These are phyloP conservation scores for Acrossocheilus fasciatus DNA, from an alignment of 2,797 vertebrate genomes.

Conservation along the genomic window DNA sequence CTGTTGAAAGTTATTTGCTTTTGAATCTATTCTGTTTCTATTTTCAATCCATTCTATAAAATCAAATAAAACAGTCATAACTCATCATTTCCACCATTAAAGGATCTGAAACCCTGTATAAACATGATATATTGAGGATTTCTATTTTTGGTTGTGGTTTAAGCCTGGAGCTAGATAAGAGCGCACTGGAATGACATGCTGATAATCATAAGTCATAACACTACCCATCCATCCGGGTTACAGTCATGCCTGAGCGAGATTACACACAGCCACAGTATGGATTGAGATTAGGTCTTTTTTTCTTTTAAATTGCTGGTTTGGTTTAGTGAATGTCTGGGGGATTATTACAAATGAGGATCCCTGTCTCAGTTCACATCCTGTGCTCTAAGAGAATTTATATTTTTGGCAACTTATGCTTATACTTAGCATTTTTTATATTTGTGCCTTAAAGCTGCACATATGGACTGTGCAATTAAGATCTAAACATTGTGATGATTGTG, in stretches of 20 bases:
- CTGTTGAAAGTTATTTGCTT: neutral
- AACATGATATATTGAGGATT: constrained; percentile 20
- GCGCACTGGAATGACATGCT: constrained; percentile 29
- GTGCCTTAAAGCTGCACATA: constrained; percentile 70
- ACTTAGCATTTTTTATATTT: constrained; percentile 12
- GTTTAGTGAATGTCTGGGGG: constrained; percentile 74
- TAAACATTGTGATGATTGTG: constrained; percentile 20
- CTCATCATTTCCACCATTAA: constrained; percentile 28
- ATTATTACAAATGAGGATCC: constrained; percentile 73
- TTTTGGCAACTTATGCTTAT: neutral
- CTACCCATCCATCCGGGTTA: constrained; percentile 26
- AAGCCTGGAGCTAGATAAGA: constrained; percentile 38
- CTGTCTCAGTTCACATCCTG: constrained; percentile 20
- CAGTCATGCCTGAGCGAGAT: constrained; percentile 71
- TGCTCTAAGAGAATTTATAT: constrained; percentile 13
- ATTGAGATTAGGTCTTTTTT: constrained; percentile 78
- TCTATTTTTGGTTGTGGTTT: constrained; percentile 36
- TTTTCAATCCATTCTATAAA: neutral
- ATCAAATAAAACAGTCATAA: constrained; percentile 9
- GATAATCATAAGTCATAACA: constrained; percentile 48
- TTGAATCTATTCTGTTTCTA: neutral
- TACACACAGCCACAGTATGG: constrained; percentile 68
- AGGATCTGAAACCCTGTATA: constrained; percentile 4
- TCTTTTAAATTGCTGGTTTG: constrained; percentile 77
- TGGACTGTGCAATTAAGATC: constrained; percentile 46